phyloP scores from a whole-genome alignment of 2,113 vertebrate genomes.

The Rostratula benghalensis region DNA sequence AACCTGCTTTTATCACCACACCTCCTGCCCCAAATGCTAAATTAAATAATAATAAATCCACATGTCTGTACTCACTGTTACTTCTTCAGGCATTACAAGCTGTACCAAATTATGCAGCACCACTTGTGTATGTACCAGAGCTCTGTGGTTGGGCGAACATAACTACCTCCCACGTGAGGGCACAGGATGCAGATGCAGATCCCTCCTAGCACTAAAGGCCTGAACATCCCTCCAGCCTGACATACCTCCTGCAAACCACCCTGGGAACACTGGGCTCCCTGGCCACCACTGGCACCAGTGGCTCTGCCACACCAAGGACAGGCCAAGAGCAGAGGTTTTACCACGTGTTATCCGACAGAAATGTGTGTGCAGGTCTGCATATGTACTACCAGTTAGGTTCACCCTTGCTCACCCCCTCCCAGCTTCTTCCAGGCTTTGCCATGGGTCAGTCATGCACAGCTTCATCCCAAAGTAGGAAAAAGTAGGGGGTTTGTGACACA shows the following conservation, averaged over 20 bases:
- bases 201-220: background rate
- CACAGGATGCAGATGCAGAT: background rate
- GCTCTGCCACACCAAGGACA: background rate
- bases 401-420: background rate
- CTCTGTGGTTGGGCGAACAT: accelerated
- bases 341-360: background rate
- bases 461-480: background rate
- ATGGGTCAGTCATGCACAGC: accelerated
- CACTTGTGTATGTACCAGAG: accelerated
- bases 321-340: background rate
- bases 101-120: background rate
- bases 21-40: background rate
- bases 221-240: background rate
- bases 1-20: background rate
- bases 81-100: background rate
- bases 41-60: background rate
- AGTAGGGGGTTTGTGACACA: background rate
- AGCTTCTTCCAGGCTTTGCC: background rate
- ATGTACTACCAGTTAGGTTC: accelerated
- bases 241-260: background rate
- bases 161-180: accelerated
- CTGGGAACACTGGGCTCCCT: accelerated
- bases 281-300: accelerated
- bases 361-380: accelerated
- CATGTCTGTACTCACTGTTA: background rate